A percentile compares a stretch with the other conserved stretches of the same genome.
These are phyloP conservation scores for Sarcophaga carnaria DNA, from an alignment of 2,888 invertebrate species.

Conservation along the genomic window DNA sequence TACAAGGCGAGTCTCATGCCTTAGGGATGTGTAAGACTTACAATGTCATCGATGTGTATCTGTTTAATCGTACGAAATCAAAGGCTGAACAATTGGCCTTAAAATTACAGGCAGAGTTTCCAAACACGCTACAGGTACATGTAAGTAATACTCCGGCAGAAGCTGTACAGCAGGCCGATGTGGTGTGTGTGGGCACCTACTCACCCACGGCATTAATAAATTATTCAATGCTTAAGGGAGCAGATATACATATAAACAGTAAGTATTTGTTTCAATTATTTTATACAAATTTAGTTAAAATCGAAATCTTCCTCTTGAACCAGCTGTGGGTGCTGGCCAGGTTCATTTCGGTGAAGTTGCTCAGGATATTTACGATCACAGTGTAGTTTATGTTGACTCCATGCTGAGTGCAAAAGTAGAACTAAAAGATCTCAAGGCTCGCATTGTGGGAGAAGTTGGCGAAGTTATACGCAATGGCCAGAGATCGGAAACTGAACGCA, in stretches of 20 bases:
- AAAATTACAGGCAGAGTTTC: conserved; percentile 73
- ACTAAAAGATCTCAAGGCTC: conserved; percentile 82
- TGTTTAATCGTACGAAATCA: conserved; percentile 83
- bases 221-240: conserved; percentile 82
- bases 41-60: conserved; percentile 82
- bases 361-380: conserved; percentile 82
- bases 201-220: conserved; percentile 83
- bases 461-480: conserved; percentile 81
- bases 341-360: conserved; percentile 83
- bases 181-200: conserved; percentile 85
- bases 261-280: conserved; percentile 55
- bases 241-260: conserved; percentile 86
- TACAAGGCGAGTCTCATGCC: conserved; percentile 83
- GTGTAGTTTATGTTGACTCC: conserved; percentile 84
- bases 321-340: conserved; percentile 84
- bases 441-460: conserved; percentile 84
- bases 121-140: conserved; percentile 22
- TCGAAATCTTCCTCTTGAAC: neutral
- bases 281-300: too few relatives aligned
- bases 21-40: conserved; percentile 82
- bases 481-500: conserved; percentile 73
- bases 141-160: conserved; percentile 77
- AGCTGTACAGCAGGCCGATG: conserved; percentile 84
- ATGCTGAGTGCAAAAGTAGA: conserved; percentile 83
- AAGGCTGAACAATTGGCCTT: conserved; percentile 78